These are phyloP conservation scores for Trogon melanurus DNA, from an alignment of 2,113 vertebrate species.

Conservation along the genomic window DNA sequence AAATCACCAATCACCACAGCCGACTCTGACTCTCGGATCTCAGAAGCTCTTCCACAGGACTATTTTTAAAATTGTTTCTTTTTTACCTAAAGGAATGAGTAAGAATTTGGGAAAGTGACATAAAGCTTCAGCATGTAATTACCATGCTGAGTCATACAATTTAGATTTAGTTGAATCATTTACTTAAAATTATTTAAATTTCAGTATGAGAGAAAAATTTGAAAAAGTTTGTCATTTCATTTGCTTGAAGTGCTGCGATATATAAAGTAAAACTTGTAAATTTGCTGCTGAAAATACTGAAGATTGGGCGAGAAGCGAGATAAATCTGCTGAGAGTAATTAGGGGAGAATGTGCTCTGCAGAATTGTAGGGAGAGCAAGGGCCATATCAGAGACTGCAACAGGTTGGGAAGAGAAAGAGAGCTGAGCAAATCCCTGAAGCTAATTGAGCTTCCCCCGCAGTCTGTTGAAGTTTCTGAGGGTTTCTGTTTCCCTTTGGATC, in stretches of 20 bases:
- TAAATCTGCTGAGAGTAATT: background rate
- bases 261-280: background rate
- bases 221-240: no score
- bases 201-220: background rate
- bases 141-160: background rate
- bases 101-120: background rate
- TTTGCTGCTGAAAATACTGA: background rate
- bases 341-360: background rate
- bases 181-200: background rate
- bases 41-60: background rate
- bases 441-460: background rate
- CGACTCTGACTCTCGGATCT: background rate
- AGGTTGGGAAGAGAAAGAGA: background rate
- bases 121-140: no score
- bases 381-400: accelerated
- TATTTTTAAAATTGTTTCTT: background rate
- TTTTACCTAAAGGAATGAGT: background rate
- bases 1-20: background rate
- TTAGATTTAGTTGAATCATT: background rate
- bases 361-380: no score
- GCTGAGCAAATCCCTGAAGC: background rate
- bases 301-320: background rate
- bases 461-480: background rate
- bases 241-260: background rate
- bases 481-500: background rate